Conservation (phyloP, 1,140 invertebrate species). For the Latrodectus geometricus region DNA sequence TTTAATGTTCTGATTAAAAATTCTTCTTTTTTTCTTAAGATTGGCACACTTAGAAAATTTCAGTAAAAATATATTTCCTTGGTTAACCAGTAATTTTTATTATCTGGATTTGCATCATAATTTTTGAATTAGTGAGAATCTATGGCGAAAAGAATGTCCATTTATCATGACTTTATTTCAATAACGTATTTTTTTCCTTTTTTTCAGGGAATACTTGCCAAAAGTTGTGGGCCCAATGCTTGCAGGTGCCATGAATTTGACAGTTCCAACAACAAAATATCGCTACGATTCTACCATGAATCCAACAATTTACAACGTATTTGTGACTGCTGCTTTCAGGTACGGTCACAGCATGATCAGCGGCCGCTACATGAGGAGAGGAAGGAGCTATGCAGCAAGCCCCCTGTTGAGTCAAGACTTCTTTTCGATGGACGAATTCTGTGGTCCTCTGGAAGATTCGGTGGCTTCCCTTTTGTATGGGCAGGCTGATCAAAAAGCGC, state of each 20-base stretch:
- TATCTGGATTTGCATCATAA: not conserved
- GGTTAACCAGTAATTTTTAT: not conserved
- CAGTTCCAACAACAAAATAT: constrained; percentile 76
- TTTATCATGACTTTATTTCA: constrained; percentile 41
- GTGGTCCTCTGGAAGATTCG: not conserved
- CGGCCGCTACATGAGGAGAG: not conserved
- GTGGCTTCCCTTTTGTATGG: not conserved
- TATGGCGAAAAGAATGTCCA: not conserved
- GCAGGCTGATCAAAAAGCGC: constrained; percentile 7
- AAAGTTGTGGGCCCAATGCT: constrained; percentile 79
- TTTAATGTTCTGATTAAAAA: too few relatives aligned
- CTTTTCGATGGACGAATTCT: constrained; percentile 53
- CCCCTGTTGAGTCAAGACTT: constrained; percentile 24
- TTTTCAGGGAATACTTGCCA: constrained; percentile 90
- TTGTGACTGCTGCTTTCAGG: constrained; percentile 93
- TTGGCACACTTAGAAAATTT: too few relatives aligned
- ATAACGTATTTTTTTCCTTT: constrained; percentile 81
- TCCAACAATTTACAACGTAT: constrained; percentile 91
- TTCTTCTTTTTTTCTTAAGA: too few relatives aligned
- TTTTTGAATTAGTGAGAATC: not conserved
- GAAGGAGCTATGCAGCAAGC: not conserved
- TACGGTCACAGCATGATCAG: constrained; percentile 96
- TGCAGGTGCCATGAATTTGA: constrained; percentile 67
- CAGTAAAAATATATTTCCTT: too few relatives aligned
- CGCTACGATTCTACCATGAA: constrained; percentile 82